Evolutionary conservation across 2,888 invertebrate species (phyloP), one percentile per base, ranked within the genome.

Genomic region (Lysandra coridon): DNA sequence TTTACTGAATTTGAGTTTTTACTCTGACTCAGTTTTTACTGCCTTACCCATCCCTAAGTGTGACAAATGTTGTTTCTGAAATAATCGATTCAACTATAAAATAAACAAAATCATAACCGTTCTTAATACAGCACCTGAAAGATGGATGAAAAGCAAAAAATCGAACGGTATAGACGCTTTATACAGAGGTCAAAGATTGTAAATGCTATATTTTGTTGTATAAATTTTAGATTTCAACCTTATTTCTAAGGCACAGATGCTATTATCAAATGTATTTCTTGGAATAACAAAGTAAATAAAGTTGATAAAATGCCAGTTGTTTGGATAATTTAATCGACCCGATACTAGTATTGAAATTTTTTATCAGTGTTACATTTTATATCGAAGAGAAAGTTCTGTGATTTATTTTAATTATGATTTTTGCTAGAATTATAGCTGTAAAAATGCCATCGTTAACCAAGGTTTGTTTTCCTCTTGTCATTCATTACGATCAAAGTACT

Each of bases 401-500:
- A 57, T 44, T 44, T 44, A 44, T 44, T 74, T 44, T 23, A 82
- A 81, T 78, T 53, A 94, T 93, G 93, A 86, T 90, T 84, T 87
- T 91, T 82, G 80, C 92, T 78, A 90, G 91, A 87, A 90, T 91
- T 84, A 88, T 92, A 89, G 89, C 84, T 92, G 89, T 93, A 81
- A 93, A 89, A 91, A 93, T 93, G 91, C 87, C 86, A 82, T 84
- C 90, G 84, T 84, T 86, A 84, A 88, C 85, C 86, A 92, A 91
- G 92, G 93, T 94, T 88, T 82, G 90, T 90, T 83, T 78, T 82
- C 78, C 80, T 80, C 85, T 83, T 81, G 82, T 80, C 82, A 83
- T 81, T 81, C 81, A 44, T 53, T 53, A 76, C 76, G 76, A 53
- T 78, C 69, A 76, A 49, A 75, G 76, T 76, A 64, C 79, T 17